phyloP scores from a whole-genome alignment of 2,888 invertebrate genomes.

The Dolomedes plantarius region DNA sequence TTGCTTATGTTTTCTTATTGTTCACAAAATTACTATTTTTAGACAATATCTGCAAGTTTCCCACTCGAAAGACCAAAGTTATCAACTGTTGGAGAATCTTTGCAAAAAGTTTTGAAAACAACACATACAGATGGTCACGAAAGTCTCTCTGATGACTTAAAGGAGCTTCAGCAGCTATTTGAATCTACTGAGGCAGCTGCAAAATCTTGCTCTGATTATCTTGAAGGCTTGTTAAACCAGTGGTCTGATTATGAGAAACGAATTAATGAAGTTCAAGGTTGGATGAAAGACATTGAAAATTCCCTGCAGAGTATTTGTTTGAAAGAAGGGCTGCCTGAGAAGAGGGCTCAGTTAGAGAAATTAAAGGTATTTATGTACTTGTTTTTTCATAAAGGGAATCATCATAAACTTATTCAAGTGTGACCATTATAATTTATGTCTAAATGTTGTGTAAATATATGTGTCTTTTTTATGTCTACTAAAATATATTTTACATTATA shows the following conservation, averaged over 20 bases:
- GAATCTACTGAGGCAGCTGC: slow-evolving; percentile 79
- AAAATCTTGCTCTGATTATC: slow-evolving; percentile 83
- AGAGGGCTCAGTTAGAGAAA: slow-evolving; percentile 88
- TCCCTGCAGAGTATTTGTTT: slow-evolving; percentile 91
- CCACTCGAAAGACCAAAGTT: slow-evolving; percentile 86
- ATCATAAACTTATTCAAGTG: too few relatives aligned
- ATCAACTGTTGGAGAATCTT: slow-evolving; percentile 29
- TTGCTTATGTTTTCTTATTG: too few relatives aligned
- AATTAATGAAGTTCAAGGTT: slow-evolving; percentile 88
- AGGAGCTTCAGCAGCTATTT: slow-evolving; percentile 93
- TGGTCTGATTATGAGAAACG: slow-evolving; percentile 94
- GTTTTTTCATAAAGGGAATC: too few relatives aligned
- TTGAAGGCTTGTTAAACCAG: slow-evolving; percentile 89
- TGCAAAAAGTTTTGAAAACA: slow-evolving; percentile 46
- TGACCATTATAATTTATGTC: too few relatives aligned
- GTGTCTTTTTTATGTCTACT: too few relatives aligned
- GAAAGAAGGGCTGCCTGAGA: slow-evolving; percentile 87
- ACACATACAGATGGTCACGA: slow-evolving; percentile 54
- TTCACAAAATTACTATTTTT: slow-evolving; percentile 72
- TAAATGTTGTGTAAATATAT: too few relatives aligned
- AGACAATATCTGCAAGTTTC: slow-evolving; percentile 85
- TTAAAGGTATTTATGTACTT: slow-evolving; percentile 80
- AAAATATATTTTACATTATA: too few relatives aligned
- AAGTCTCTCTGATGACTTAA: slow-evolving; percentile 81
- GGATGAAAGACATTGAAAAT: slow-evolving; percentile 92